These are phyloP conservation scores for Philhelius pedissequus DNA, from an alignment of 2,888 invertebrate genomes.

Conservation along the genomic window DNA sequence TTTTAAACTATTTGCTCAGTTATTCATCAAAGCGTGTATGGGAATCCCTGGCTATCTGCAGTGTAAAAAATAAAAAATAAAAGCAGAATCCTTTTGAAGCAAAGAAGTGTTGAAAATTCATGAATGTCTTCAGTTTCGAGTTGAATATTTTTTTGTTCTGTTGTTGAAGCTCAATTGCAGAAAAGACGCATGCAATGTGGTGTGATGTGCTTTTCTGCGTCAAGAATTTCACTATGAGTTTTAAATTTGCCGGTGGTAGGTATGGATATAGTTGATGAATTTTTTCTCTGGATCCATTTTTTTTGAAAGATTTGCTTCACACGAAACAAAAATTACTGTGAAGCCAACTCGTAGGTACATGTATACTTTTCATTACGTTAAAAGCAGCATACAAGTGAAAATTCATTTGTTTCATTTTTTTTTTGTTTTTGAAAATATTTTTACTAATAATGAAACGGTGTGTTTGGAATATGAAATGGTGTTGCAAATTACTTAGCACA, in stretches of 20 bases:
- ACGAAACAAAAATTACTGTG: not conserved
- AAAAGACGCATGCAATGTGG: conserved; percentile 9
- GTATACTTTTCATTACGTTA: not conserved
- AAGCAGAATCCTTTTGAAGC: not conserved
- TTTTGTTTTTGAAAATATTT: too few species aligned
- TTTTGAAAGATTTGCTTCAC: not conserved
- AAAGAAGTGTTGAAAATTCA: conserved; percentile 48
- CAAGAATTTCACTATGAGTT: not conserved
- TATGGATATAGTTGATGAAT: not conserved
- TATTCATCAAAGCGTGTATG: conserved; percentile 23
- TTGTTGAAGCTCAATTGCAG: not conserved
- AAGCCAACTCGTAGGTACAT: too few species aligned
- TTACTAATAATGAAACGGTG: too few species aligned
- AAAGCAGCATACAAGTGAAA: not conserved
- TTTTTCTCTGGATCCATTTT: not conserved
- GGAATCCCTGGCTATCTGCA: not conserved
- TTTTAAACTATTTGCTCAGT: conserved; percentile 30
- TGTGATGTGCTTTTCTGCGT: conserved; percentile 32
- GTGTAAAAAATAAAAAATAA: not conserved
- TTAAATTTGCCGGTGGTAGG: not conserved
- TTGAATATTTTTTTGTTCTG: not conserved
- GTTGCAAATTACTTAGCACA: too few species aligned
- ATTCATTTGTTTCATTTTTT: not conserved
- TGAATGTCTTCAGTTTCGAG: conserved; percentile 18
- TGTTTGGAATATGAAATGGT: too few species aligned